Base-by-base conservation (phyloP, 35 echinoderm and acorn worm species). In the Heliocidaris erythrogramma region DNA sequence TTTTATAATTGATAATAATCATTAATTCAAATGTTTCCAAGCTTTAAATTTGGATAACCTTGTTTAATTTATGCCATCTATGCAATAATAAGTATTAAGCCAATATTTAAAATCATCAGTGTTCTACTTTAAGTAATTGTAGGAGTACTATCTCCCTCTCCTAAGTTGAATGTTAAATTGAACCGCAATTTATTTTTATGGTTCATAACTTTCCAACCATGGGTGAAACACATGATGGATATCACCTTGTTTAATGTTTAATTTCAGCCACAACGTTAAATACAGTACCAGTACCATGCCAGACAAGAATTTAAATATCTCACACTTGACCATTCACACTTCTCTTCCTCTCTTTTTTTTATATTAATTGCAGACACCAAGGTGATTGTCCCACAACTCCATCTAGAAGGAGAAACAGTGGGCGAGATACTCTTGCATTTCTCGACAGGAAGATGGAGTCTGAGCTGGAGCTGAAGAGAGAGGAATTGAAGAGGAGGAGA, bases 361-460 rank as follows among this genome's bases (percentile, higher is more conserved):
- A 42, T 91, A 91, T 91, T 32, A 7, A 48, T 91, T 91, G 31
- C 30, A 91, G 88, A 91, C 88, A 91, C 30, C 88, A 31, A 91
- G 88, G 88, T 91, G 88, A 91, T 35, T 91, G 2, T 9, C 10
- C 30, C 47, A 91, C 88, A 10, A 91, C 12, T 21, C 31, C 47
- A 0, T 0, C 88, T 30, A n/a, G 27, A 32, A 5, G 9, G 30
- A 32, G 88, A 24, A 91, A 48, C 88, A 48, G 47, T 31, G 88
- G 88, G 31, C 30, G 47, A 32, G 88, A 91, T 91, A 91, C 88
- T 42, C 18, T 91, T 24, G 88, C 30, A 42, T 91, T 91, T 48
- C 88, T 91, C 8, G 88, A 91, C 47, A 32, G 88, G 35, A 91
- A 91, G 88, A 91, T 91, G 31, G 88, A 91, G 47, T 91, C 35